phyloP scores from a whole-genome alignment of 2,113 vertebrate genomes.

The Tiliqua scincoides region DNA sequence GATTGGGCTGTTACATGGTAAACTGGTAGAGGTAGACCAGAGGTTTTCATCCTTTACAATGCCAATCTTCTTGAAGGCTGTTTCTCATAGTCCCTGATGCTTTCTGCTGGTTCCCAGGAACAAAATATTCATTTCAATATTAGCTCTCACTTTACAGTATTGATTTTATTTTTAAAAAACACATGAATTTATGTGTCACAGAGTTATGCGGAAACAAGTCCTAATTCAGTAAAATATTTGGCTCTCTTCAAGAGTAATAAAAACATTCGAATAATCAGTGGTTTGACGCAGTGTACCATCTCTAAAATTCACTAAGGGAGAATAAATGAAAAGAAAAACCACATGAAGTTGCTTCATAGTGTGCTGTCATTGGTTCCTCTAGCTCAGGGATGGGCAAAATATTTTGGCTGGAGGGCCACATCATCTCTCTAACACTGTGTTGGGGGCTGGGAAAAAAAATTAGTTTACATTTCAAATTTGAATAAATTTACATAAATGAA shows the following conservation, averaged over 20 bases:
- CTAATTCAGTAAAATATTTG: neutral
- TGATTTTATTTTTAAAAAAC: no score
- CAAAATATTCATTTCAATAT: neutral
- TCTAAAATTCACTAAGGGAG: neutral
- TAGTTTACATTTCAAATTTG: no score
- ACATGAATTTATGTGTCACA: no score
- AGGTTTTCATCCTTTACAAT: neutral
- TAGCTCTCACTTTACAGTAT: no score
- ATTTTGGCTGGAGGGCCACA: no score
- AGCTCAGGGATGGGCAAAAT: no score
- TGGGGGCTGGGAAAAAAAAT: no score
- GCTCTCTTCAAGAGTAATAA: neutral
- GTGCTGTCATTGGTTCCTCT: no score
- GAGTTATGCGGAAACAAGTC: no score
- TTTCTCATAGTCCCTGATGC: neutral
- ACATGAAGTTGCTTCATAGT: neutral
- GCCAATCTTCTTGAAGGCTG: neutral
- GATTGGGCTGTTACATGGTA: neutral
- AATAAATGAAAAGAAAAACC: conserved; percentile 4
- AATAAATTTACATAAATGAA: no score
- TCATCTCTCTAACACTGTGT: no score
- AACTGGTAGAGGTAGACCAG: neutral
- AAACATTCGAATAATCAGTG: neutral
- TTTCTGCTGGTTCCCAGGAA: neutral
- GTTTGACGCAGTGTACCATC: neutral